Conservation (phyloP, 2,797 vertebrate genomes). For the Kryptolebias ocellatus region DNA sequence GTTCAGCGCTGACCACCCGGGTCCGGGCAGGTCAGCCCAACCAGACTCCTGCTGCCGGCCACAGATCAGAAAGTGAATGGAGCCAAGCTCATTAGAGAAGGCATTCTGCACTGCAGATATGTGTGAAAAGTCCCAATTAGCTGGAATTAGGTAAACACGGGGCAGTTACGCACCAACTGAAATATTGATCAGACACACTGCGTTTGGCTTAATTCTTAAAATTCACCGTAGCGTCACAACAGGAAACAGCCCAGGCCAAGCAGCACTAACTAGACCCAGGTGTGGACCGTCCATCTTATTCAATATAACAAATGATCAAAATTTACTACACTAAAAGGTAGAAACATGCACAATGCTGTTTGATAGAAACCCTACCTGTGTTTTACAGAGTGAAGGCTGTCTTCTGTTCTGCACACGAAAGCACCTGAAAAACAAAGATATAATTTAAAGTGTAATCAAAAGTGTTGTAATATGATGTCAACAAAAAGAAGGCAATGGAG, state of each 20-base stretch:
- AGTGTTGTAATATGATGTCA: too few species aligned
- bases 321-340: too few species aligned
- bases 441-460: too few species aligned
- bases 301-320: too few species aligned
- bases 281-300: slow-evolving; percentile 16
- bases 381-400: too few species aligned
- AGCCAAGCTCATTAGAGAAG: slow-evolving; percentile 64
- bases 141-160: slow-evolving; percentile 69
- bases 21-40: slow-evolving; percentile 62
- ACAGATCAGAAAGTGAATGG: slow-evolving; percentile 59
- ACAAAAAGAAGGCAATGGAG: too few species aligned
- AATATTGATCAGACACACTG: slow-evolving; percentile 64
- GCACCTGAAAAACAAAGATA: too few species aligned
- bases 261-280: slow-evolving; percentile 46
- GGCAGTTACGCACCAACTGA: slow-evolving; percentile 50
- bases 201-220: slow-evolving; percentile 46
- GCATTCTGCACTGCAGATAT: slow-evolving; percentile 57
- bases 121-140: slow-evolving; percentile 81
- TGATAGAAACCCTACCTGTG: too few species aligned
- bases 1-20: slow-evolving; percentile 72
- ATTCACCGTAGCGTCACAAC: slow-evolving; percentile 38
- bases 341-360: too few species aligned
- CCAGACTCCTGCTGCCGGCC: slow-evolving; percentile 69
- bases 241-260: slow-evolving; percentile 15
- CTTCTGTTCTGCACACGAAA: too few species aligned